These are phyloP conservation scores for Bettongia penicillata DNA, from an alignment of 2,113 vertebrate species.

Conservation along the genomic window DNA sequence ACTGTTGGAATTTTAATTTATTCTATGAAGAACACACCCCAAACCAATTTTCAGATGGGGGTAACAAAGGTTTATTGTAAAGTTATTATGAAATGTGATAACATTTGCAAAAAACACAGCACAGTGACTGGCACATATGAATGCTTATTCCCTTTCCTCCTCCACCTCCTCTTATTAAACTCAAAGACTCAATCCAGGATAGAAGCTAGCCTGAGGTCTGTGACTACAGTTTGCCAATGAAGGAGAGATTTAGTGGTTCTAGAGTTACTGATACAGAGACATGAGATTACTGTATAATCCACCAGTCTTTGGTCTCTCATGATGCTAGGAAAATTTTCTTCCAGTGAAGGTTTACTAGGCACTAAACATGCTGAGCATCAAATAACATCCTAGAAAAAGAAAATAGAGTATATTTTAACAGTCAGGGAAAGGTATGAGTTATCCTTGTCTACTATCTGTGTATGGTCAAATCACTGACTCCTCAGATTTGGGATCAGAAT, in stretches of 20 bases:
- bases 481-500: neutral
- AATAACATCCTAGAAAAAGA: neutral
- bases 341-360: neutral
- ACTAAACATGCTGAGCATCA: neutral
- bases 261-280: neutral
- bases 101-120: neutral
- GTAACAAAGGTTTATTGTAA: neutral
- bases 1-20: constrained; percentile 12
- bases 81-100: neutral
- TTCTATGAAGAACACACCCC: neutral
- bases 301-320: neutral
- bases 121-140: neutral
- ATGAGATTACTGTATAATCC: neutral
- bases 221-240: constrained; percentile 15
- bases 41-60: neutral
- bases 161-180: neutral
- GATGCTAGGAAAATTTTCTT: neutral
- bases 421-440: neutral
- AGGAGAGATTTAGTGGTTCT: neutral
- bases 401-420: neutral
- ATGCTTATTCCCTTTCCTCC: neutral
- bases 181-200: constrained; percentile 21
- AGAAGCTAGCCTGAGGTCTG: constrained; percentile 13
- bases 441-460: neutral
- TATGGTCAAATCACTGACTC: neutral